These are phyloP conservation scores for Cyphomyrus discorhynchus DNA, from an alignment of 2,113 vertebrate species.

Conservation along the genomic window DNA sequence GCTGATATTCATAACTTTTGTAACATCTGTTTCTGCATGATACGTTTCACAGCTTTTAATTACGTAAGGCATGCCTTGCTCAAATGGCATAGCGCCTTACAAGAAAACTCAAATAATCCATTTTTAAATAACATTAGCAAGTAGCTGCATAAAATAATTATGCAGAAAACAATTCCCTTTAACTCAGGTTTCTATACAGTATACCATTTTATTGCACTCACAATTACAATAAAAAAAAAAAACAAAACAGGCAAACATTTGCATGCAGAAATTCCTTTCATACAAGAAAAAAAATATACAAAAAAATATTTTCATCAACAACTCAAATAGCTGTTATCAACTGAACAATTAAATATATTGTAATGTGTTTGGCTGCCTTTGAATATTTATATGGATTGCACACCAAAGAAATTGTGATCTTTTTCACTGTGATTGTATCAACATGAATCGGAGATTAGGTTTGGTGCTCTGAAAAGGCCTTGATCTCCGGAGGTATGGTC, in stretches of 20 bases:
- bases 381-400: constrained; percentile 20
- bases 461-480: not conserved
- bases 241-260: not conserved
- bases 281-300: not conserved
- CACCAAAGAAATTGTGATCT: not conserved
- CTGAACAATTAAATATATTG: constrained; percentile 1
- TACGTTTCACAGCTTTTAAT: not conserved
- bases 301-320: constrained; percentile 7
- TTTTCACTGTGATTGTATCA: not conserved
- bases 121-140: not conserved
- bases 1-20: not conserved
- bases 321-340: not conserved
- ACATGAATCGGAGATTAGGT: not conserved
- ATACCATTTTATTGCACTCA: constrained; percentile 1
- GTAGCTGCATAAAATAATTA: not conserved
- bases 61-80: not conserved
- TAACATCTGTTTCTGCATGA: not conserved
- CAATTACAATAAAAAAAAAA: constrained; percentile 13
- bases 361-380: constrained; percentile 49
- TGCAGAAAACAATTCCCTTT: not conserved
- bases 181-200: not conserved
- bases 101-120: not conserved
- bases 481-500: not conserved
- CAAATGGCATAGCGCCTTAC: not conserved
- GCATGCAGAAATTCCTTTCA: constrained; percentile 8